Conservation (phyloP, 2,888 invertebrate genomes). For the Lucinisca nassula region DNA sequence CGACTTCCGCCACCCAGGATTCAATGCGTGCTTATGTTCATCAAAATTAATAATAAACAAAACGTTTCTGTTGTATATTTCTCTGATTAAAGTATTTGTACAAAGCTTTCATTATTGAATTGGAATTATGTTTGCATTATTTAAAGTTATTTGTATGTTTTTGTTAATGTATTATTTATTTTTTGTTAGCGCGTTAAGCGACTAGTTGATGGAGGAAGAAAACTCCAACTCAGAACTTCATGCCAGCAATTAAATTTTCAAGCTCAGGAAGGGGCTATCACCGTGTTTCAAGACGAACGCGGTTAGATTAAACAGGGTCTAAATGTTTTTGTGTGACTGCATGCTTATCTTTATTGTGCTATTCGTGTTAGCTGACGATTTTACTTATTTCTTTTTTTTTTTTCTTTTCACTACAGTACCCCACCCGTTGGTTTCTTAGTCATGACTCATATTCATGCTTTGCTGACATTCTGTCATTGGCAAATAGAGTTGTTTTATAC, state of each 20-base stretch:
- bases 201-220: constrained; percentile 63
- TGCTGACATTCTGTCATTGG: too few species aligned
- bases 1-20: constrained; percentile 58
- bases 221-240: constrained; percentile 49
- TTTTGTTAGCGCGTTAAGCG: constrained; percentile 42
- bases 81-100: too few species aligned
- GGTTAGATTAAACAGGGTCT: constrained; percentile 14
- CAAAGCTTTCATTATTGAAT: too few species aligned
- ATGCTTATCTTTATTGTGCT: neutral
- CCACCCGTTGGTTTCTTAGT: neutral
- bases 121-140: too few species aligned
- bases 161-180: neutral
- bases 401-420: neutral
- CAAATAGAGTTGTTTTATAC: too few species aligned
- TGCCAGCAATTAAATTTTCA: constrained; percentile 61
- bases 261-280: constrained; percentile 63
- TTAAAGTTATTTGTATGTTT: too few species aligned
- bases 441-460: neutral
- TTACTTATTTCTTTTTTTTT: neutral
- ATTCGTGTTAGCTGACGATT: too few species aligned
- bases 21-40: constrained; percentile 45
- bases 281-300: constrained; percentile 59
- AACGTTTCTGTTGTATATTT: too few species aligned
- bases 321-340: neutral
- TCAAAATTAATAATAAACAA: constrained; percentile 16